Evolutionary conservation across 2,888 invertebrate species (phyloP).

Genomic region (Volucella inflata): DNA sequence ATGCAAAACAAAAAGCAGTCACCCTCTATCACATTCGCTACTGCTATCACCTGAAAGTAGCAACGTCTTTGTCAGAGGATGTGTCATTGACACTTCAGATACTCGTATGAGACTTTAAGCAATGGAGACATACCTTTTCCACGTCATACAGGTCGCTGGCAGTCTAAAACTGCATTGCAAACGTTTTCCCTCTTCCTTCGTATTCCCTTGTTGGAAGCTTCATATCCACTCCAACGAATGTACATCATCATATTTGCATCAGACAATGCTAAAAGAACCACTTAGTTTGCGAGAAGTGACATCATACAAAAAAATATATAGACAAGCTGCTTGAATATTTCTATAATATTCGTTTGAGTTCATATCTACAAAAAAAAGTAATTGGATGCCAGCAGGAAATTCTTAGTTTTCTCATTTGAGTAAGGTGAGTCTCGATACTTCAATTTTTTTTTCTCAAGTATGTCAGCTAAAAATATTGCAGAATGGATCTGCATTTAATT

Average conservation of each 20-base stretch:
- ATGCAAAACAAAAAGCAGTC: conserved; percentile 61
- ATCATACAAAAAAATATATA: conserved; percentile 46
- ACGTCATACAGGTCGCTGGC: conserved; percentile 22
- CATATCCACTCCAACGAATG: conserved; percentile 70
- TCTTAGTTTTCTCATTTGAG: conserved; percentile 65
- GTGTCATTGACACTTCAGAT: conserved; percentile 75
- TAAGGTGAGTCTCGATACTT: conserved; percentile 64
- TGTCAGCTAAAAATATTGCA: background rate
- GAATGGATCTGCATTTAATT: conserved; percentile 11
- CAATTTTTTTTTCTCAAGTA: background rate
- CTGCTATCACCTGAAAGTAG: conserved; percentile 58
- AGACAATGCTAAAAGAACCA: conserved; percentile 68
- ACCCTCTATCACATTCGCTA: conserved; percentile 32
- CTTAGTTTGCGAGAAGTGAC: conserved; percentile 62
- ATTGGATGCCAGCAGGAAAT: conserved; percentile 71
- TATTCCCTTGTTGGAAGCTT: conserved; percentile 55
- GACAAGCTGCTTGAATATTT: conserved; percentile 58
- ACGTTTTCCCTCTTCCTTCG: conserved; percentile 43
- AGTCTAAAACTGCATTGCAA: conserved; percentile 56
- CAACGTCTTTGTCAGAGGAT: conserved; percentile 57
- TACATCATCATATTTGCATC: conserved; percentile 74
- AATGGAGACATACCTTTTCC: conserved; percentile 61
- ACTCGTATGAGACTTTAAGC: conserved; percentile 47
- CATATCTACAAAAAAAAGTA: conserved; percentile 38
- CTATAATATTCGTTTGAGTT: background rate